Percentiles rank a stretch among this genome's conserved stretches.
These are phyloP conservation scores for Melanargia galathea DNA, from an alignment of 2,888 invertebrate genomes.

Conservation along the genomic window DNA sequence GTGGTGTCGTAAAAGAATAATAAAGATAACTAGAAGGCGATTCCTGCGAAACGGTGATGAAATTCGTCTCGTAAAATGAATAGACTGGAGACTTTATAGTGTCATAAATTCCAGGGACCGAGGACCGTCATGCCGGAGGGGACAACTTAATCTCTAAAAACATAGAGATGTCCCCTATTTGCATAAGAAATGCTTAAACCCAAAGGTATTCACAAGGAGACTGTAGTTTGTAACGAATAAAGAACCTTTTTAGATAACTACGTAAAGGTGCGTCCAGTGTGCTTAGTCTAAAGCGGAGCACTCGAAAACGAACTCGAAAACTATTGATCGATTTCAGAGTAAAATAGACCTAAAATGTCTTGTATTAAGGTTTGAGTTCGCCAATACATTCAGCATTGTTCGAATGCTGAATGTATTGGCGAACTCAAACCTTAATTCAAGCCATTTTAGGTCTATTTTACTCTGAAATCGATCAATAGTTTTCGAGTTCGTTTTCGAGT, in stretches of 20 bases:
- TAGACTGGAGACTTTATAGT: slow-evolving; percentile 61
- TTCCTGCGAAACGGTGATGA: slow-evolving; percentile 63
- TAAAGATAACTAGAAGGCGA: slow-evolving; percentile 64
- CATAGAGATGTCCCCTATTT: slow-evolving; percentile 30
- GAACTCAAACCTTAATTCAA: too few species aligned
- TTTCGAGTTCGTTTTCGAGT: too few species aligned
- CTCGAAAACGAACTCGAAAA: too few species aligned
- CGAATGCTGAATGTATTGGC: too few species aligned
- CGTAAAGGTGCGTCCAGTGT: too few species aligned
- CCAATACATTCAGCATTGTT: too few species aligned
- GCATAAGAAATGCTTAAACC: slow-evolving; percentile 28
- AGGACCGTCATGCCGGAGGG: slow-evolving; percentile 42
- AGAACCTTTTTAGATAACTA: slow-evolving; percentile 8
- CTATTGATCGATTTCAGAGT: too few species aligned
- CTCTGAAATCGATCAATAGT: too few species aligned
- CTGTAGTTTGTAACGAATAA: background rate
- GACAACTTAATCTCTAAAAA: slow-evolving; percentile 31
- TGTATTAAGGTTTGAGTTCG: too few species aligned
- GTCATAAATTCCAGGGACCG: slow-evolving; percentile 57
- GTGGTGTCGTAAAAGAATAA: slow-evolving; percentile 60
- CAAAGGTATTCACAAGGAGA: slow-evolving; percentile 11
- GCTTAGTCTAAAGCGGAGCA: too few species aligned
- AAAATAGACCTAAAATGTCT: too few species aligned
- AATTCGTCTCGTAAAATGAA: slow-evolving; percentile 70
- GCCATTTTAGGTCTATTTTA: too few species aligned